Evolutionary conservation across 2,888 invertebrate species (phyloP), one percentile per base, ranked within the genome.

Genomic region (Xanthia togata): DNA sequence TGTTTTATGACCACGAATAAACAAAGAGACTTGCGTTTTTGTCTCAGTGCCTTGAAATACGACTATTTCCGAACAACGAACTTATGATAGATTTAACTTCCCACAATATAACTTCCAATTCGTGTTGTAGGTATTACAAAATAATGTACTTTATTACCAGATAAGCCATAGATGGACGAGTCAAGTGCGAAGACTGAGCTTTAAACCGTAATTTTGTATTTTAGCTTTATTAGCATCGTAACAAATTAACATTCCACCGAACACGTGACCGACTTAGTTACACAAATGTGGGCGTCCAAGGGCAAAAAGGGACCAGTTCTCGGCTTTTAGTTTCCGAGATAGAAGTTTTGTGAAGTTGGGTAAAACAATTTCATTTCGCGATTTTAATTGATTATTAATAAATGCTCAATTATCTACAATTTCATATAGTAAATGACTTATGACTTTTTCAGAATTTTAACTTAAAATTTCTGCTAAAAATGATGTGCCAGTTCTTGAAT

Each of bases 171-270:
- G 62, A 69, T 71, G 38, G 62, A 78, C 3, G 57, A 85, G 65
- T 77, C 63, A 79, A 78, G 70, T 76, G 75, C 38, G 35, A 88
- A 87, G 86, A 88, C 88, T 88, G 88, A 87, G 71, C 75, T 82
- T 80, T 79, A 84, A 75, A 73, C 55, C 9, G 62, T 79, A 76
- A 57, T 67, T 14, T 86, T 73, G 73, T 82, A 75, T 70, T 20
- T 72, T 73, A 87, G 71, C 65, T 87, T 76, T 82, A 80, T 73
- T 81, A 78, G 69, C 41, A 44, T 70, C 11, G 26, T 84, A 74
- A 57, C 67, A 68, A 53, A 65, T 35, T 76, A 57, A 78, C 44
- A 70, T 72, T 87, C 86, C 88, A 88, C 86, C 88, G 86, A 86
- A 50, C 23, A 70, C 11, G 20, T 41, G 60, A 82, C 38, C 59